phyloP scores from a whole-genome alignment of 2,888 invertebrate genomes.

The Caenorhabditis becei region DNA sequence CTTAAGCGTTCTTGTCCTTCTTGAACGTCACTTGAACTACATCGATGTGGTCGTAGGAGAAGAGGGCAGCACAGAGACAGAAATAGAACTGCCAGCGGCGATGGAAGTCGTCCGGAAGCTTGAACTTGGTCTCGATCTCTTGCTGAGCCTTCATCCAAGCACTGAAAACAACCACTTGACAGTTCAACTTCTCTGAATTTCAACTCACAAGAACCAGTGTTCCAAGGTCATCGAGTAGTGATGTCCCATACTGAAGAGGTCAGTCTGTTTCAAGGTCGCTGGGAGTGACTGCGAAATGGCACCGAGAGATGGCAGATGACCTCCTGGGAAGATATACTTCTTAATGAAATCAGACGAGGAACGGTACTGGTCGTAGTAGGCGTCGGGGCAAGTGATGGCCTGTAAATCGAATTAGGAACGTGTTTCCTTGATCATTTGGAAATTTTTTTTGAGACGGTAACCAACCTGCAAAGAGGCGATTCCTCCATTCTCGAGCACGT shows the following conservation, averaged over 20 bases:
- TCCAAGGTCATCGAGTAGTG: conserved; percentile 77
- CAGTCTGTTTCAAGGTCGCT: conserved; percentile 47
- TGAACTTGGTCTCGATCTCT: conserved; percentile 56
- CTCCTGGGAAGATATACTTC: conserved; percentile 80
- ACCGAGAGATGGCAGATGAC: conserved; percentile 75
- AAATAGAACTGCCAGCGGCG: conserved; percentile 79
- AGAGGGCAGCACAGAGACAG: conserved; percentile 75
- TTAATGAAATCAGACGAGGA: conserved; percentile 77
- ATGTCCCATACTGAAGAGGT: conserved; percentile 62
- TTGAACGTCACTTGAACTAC: conserved; percentile 70
- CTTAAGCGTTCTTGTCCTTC: conserved; percentile 52
- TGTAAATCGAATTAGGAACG: conserved; percentile 37
- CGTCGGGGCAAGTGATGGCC: conserved; percentile 77
- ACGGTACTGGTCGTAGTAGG: conserved; percentile 74
- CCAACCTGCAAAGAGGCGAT: conserved; percentile 71
- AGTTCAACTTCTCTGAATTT: neutral
- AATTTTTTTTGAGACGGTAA: neutral
- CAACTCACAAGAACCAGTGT: conserved; percentile 73
- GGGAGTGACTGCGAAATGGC: conserved; percentile 63
- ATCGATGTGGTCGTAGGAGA: conserved; percentile 74
- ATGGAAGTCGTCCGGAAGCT: conserved; percentile 69
- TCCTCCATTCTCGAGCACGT: conserved; percentile 71
- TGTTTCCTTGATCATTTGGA: conserved; percentile 22
- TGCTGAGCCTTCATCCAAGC: conserved; percentile 69
- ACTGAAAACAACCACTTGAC: conserved; percentile 52